Conservation (phyloP, 2,888 invertebrate species). For the Morinoia aosen region DNA sequence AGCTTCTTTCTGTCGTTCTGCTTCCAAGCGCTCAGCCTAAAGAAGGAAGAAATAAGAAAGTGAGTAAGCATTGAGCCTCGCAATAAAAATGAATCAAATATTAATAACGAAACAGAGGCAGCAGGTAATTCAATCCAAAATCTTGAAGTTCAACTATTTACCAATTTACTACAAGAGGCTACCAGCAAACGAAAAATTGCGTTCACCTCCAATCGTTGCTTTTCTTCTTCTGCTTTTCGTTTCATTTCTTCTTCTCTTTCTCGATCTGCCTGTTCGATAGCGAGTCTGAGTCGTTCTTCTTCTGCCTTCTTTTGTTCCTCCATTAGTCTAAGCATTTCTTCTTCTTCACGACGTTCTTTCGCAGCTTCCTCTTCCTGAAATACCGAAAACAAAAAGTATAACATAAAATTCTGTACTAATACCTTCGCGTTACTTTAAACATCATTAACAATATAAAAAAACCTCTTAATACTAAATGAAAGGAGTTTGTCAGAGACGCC, state of each 20-base stretch:
- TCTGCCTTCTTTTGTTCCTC: slow-evolving; percentile 86
- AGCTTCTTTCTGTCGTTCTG: slow-evolving; percentile 82
- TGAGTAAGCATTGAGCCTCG: background rate
- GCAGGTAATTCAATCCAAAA: background rate
- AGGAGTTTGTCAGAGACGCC: too few species aligned
- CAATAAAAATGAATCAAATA: background rate
- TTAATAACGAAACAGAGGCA: background rate
- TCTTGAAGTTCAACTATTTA: background rate
- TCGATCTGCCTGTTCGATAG: slow-evolving; percentile 78
- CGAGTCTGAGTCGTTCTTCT: slow-evolving; percentile 87
- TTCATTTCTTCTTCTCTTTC: slow-evolving; percentile 73
- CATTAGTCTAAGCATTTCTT: slow-evolving; percentile 83
- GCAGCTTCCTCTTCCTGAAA: slow-evolving; percentile 81
- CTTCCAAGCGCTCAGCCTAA: slow-evolving; percentile 72
- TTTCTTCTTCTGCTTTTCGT: slow-evolving; percentile 64
- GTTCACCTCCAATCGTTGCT: slow-evolving; percentile 79
- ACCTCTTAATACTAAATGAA: background rate
- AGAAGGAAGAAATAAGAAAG: slow-evolving; percentile 38
- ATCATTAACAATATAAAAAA: background rate
- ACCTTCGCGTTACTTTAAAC: background rate
- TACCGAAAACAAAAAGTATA: slow-evolving; percentile 33
- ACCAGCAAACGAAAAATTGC: background rate
- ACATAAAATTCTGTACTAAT: background rate
- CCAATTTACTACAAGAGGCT: background rate
- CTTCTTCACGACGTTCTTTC: slow-evolving; percentile 81